Evolutionary conservation across 2,113 vertebrate genomes (phyloP), one percentile per base, ranked within the genome.

Genomic region (Pterophyllum scalare): DNA sequence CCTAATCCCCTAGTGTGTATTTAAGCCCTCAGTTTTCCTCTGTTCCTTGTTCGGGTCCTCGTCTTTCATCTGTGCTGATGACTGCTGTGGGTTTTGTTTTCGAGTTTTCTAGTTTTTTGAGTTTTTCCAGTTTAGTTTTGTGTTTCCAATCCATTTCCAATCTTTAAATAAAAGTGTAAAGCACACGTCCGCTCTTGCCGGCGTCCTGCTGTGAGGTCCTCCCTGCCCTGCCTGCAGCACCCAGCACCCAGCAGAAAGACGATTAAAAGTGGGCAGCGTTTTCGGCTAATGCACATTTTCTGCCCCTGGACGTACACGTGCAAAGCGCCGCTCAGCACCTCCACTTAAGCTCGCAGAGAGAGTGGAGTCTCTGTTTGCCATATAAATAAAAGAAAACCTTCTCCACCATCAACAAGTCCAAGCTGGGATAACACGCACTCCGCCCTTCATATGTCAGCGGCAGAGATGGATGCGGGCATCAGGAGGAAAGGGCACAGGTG

Each of bases 381-480:
- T 49, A 70, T 28, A 70, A 70, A 70, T 70, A 70, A 49, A 70
- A 31, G 43, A 72, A 6, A 52, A 72, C 43, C 24, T 52, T 52
- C 43, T 72, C 24, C 65, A 72, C 24, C 24, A 72, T 52, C 65
- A 72, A 72, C 65, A 28, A 72, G 24, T 49, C 65, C 40, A 31
- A 49, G 15, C 9, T 70, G 7, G 46, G 40, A 49, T 13, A 10
- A 3, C 65, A 70, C 20, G 65, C 24, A 70, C 13, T 28, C 24
- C 43, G 28, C 65, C 43, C 24, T 52, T 52, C 43, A 72, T 11
- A 1, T 52, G 17, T 31, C 65, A 72, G 65, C 49, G 17, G 28
- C 15, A 0, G 40, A 19, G 43, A 49, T 1, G 65, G 2, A 67
- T 40, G 8, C 22, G 8, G 38, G 15, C 24, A 4, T 28, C 2